Evolutionary conservation across 2,113 vertebrate species (phyloP).

Genomic region (Seriola quinqueradiata): DNA sequence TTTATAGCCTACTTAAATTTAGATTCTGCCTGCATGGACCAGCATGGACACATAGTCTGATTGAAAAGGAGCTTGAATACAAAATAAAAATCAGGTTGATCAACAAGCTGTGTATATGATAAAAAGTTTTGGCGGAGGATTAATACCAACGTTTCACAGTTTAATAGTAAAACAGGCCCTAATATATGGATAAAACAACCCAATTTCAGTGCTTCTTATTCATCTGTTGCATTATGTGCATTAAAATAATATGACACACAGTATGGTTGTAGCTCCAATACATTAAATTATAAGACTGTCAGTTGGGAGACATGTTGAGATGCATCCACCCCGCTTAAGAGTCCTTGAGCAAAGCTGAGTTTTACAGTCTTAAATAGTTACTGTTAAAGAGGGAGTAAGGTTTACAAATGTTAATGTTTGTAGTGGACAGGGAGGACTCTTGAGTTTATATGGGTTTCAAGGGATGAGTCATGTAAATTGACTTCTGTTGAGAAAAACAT

Average conservation of each 20-base stretch:
- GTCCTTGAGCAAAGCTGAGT: neutral
- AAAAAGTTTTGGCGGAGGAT: neutral
- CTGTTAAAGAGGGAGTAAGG: neutral
- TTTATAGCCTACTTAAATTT: neutral
- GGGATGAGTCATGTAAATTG: constrained; percentile 39
- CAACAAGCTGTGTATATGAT: neutral
- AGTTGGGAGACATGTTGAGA: neutral
- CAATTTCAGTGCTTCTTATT: neutral
- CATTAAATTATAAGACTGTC: neutral
- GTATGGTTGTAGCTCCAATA: neutral
- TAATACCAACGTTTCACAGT: neutral
- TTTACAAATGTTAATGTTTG: constrained; percentile 50
- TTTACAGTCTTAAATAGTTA: constrained; percentile 8
- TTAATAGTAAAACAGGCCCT: neutral
- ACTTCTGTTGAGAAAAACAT: constrained; percentile 29
- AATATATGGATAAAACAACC: neutral
- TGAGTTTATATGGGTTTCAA: constrained; percentile 16
- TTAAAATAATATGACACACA: neutral
- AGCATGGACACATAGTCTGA: neutral
- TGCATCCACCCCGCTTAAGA: neutral
- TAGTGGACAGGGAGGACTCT: constrained; percentile 3
- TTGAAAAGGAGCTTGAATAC: neutral
- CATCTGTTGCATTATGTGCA: neutral
- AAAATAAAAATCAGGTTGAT: neutral
- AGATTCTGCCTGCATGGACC: neutral